Evolutionary conservation across 2,888 invertebrate genomes (phyloP).

Genomic region (Troglohyphantes excavatus): DNA sequence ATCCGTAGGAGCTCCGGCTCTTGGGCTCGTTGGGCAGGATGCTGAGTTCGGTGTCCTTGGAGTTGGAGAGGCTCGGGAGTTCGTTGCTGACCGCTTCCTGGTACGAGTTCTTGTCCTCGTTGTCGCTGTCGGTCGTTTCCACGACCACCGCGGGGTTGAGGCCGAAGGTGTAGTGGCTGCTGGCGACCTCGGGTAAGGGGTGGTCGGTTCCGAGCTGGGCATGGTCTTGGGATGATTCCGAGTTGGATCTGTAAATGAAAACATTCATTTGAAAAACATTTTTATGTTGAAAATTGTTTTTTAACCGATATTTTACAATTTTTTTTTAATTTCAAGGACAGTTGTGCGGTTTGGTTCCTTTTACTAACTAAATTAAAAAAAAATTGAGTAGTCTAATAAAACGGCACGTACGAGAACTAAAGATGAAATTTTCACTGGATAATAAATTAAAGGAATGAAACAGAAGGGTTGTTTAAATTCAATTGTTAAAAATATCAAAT

Average conservation of each 20-base stretch:
- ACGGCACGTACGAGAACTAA: no score
- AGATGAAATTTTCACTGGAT: no score
- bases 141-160: conserved; percentile 60
- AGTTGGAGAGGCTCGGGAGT: background rate
- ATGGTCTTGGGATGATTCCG: conserved; percentile 67
- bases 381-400: no score
- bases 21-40: conserved; percentile 56
- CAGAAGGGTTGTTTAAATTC: no score
- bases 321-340: no score
- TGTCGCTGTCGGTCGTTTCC: conserved; percentile 54
- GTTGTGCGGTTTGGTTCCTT: no score
- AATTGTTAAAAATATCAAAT: no score
- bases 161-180: conserved; percentile 71
- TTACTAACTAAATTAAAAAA: no score
- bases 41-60: conserved; percentile 56
- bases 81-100: conserved; percentile 45
- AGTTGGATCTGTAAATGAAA: conserved; percentile 67
- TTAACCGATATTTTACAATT: no score
- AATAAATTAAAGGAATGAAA: no score
- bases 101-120: conserved; percentile 54
- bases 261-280: no score
- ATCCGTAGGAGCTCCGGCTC: conserved; percentile 59
- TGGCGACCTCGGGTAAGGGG: conserved; percentile 43
- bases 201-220: conserved; percentile 38
- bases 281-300: no score